Evolutionary conservation across 2,888 invertebrate genomes (phyloP).

Genomic region (Microplitis deprimator): DNA sequence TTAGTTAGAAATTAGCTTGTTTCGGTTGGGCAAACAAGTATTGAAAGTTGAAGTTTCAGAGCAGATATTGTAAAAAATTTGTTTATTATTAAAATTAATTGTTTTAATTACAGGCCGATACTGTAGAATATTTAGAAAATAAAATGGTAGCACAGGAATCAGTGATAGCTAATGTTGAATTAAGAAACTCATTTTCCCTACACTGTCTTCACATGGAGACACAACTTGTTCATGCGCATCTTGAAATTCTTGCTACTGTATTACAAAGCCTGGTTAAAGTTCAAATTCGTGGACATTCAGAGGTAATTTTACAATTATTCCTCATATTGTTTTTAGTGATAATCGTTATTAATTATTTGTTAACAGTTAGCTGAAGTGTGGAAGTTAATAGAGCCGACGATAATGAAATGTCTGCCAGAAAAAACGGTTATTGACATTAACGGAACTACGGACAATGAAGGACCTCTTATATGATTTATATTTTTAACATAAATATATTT

Average conservation of each 20-base stretch:
- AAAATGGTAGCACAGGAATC: slow-evolving; percentile 78
- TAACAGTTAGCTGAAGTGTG: slow-evolving; percentile 74
- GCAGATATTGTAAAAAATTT: neutral
- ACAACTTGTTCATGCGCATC: slow-evolving; percentile 76
- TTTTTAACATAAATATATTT: neutral
- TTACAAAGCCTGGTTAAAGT: slow-evolving; percentile 75
- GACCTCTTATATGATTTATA: slow-evolving; percentile 40
- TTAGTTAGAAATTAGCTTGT: too few species aligned
- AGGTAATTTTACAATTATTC: slow-evolving; percentile 68
- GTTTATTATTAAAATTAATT: neutral
- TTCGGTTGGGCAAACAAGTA: too few species aligned
- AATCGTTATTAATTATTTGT: slow-evolving; percentile 51
- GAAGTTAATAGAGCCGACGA: slow-evolving; percentile 73
- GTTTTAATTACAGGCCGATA: slow-evolving; percentile 72
- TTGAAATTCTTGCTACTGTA: slow-evolving; percentile 76
- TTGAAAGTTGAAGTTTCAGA: too few species aligned
- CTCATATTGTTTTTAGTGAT: slow-evolving; percentile 17
- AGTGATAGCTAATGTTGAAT: slow-evolving; percentile 76
- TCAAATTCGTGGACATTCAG: slow-evolving; percentile 74
- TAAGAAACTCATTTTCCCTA: slow-evolving; percentile 76
- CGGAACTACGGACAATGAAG: slow-evolving; percentile 47
- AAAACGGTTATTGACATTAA: slow-evolving; percentile 55
- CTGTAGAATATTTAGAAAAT: slow-evolving; percentile 76
- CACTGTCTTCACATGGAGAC: slow-evolving; percentile 78
- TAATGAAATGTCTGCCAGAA: slow-evolving; percentile 73